A percentile compares a stretch with the other conserved stretches of the same genome.
phyloP scores from a whole-genome alignment of 2,888 invertebrate genomes.

The Bibio marci region DNA sequence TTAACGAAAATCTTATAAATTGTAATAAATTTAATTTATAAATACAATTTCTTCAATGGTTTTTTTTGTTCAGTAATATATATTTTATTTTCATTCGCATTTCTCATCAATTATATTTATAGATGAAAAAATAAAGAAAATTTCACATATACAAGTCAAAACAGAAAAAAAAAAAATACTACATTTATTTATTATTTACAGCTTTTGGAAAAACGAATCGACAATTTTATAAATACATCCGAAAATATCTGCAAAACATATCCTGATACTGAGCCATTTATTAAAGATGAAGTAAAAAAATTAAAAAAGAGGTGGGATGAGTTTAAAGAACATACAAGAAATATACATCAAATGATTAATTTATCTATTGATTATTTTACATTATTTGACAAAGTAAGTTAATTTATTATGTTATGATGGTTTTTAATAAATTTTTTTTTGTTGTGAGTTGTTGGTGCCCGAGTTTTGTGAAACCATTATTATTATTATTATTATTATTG shows the following conservation, averaged over 20 bases:
- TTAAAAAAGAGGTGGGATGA: constrained; percentile 48
- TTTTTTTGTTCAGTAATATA: no score
- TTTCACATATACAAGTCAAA: no score
- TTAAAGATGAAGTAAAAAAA: constrained; percentile 43
- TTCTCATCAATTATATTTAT: background rate
- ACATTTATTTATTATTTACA: constrained; percentile 21
- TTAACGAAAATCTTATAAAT: no score
- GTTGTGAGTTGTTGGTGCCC: no score
- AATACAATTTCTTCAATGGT: no score
- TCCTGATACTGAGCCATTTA: constrained; percentile 35
- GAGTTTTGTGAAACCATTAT: no score
- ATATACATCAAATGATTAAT: constrained; percentile 46
- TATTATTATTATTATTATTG: no score
- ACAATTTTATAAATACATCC: constrained; percentile 47
- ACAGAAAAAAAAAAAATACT: no score
- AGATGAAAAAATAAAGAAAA: constrained; percentile 2
- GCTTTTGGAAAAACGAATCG: constrained; percentile 52
- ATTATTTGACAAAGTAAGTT: constrained; percentile 50
- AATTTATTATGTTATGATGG: background rate
- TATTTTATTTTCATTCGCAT: background rate
- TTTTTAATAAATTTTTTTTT: no score
- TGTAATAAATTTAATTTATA: no score
- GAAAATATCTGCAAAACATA: constrained; percentile 35
- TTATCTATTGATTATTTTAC: constrained; percentile 54
- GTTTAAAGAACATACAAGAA: constrained; percentile 46